A percentile compares a stretch with the other conserved stretches of the same genome.
Conservation (phyloP, 2,797 vertebrate species). For the Hippopotamyrus pictus region DNA sequence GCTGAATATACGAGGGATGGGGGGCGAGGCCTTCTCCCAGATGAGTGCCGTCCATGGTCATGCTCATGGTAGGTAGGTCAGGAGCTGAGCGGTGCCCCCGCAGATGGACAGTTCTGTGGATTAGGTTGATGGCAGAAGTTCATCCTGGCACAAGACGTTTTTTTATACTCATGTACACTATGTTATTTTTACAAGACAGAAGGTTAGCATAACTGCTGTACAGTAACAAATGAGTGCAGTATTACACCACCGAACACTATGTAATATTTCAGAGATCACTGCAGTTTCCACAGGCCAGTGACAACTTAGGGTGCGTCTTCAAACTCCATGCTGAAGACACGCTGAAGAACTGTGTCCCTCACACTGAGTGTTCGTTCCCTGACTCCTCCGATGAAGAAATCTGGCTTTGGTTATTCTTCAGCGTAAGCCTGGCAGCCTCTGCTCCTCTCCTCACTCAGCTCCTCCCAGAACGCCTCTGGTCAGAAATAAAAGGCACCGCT, state of each 20-base stretch:
- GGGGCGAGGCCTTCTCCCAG: background rate
- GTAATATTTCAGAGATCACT: background rate
- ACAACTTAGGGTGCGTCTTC: background rate
- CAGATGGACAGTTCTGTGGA: background rate
- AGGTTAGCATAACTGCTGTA: background rate
- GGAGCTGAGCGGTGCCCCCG: background rate
- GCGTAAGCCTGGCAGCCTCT: background rate
- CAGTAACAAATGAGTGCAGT: background rate
- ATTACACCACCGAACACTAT: background rate
- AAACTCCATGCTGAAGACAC: background rate
- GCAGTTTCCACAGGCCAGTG: background rate
- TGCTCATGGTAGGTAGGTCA: background rate
- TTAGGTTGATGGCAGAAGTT: background rate
- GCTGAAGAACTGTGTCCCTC: background rate
- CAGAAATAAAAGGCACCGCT: background rate
- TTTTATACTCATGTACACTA: background rate
- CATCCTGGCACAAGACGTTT: background rate
- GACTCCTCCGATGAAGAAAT: background rate
- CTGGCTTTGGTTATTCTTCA: background rate
- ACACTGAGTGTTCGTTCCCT: background rate
- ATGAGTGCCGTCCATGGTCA: background rate
- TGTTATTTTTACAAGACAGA: background rate
- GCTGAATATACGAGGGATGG: background rate
- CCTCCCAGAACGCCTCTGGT: background rate
- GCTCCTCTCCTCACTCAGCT: background rate